Percentiles rank a stretch among this genome's conserved stretches.
Evolutionary conservation across 2,797 vertebrate species (phyloP).

Genomic region (Neosilurus hyrtlii): DNA sequence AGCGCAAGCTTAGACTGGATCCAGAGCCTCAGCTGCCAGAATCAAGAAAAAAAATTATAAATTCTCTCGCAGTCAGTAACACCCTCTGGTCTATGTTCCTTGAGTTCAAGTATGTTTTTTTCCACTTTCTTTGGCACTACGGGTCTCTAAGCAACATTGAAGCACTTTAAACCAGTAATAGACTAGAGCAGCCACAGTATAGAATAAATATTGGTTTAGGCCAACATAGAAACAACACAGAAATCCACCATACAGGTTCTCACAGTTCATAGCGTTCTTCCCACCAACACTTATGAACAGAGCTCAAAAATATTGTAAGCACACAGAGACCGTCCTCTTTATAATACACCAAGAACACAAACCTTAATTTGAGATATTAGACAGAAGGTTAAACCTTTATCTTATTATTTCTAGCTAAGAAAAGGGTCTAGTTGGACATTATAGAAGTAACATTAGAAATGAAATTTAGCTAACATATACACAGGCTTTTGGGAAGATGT

Average conservation of each 20-base stretch:
- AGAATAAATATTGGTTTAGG: slow-evolving; percentile 63
- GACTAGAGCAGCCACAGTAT: slow-evolving; percentile 50
- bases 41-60: slow-evolving; percentile 18
- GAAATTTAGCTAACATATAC: slow-evolving; percentile 38
- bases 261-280: slow-evolving; percentile 40
- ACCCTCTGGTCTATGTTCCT: slow-evolving; percentile 39
- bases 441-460: slow-evolving; percentile 35
- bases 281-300: slow-evolving; percentile 29
- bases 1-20: slow-evolving; percentile 21
- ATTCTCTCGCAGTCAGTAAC: slow-evolving; percentile 45
- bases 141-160: slow-evolving; percentile 58
- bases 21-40: slow-evolving; percentile 13
- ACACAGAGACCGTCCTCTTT: background rate
- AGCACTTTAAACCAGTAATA: slow-evolving; percentile 30
- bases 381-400: background rate
- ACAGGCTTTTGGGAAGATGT: slow-evolving; percentile 33
- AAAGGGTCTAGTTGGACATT: background rate
- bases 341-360: background rate
- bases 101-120: slow-evolving; percentile 27
- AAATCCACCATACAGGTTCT: slow-evolving; percentile 40
- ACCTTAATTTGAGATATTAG: background rate
- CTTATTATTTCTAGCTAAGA: slow-evolving; percentile 9
- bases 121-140: slow-evolving; percentile 46
- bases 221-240: slow-evolving; percentile 54
- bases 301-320: slow-evolving; percentile 21